Base-by-base conservation (phyloP, 2,888 invertebrate species). In the Gastrophysa polygoni region DNA sequence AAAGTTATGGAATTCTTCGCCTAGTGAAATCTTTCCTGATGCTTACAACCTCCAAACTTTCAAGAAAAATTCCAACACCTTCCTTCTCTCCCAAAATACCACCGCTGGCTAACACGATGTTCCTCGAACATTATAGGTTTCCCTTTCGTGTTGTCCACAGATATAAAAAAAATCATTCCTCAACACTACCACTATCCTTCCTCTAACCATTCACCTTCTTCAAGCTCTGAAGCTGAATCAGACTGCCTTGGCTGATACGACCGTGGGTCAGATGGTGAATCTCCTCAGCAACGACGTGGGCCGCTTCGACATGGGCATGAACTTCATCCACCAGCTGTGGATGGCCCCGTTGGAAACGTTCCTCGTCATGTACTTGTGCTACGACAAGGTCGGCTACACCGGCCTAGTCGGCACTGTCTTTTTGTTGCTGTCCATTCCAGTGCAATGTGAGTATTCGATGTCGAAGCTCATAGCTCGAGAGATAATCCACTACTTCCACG, bases 281-380 rank as follows among this genome's bases (percentile, higher is more conserved):
- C 69, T 80, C 28, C 67, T 96, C 64, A 93, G 95, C 0, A 95
- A 94, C 59, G 96, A 96, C 81, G 93, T 95, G 0, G 91, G 89
- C 68, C 83, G 95, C 64, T 93, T 95, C 80, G 95, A 96, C 80
- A 11, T 58, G 16, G 65, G 63, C 1, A 60, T 66, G 1, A 32
- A 24, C 16, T 59, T 63, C 21, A 34, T 67, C 7, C 69, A 71
- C 46, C 52, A 68, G 29, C 55, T 72, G 6, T 67, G 68, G 62
- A 28, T 67, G 16, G 64, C 57, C 1, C 89, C 89, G 0, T 71
- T 88, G 8, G 85, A 88, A 73, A 83, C 86, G 1, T 66, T 84
- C 1, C 82, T 86, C 28, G 85, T 86, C 8, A 82, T 86, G 34
- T 82, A 80, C 58, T 83, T 89, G 55, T 76, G 86, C 32, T 82